Conservation (phyloP, 2,113 vertebrate genomes). For the Sturnus vulgaris region DNA sequence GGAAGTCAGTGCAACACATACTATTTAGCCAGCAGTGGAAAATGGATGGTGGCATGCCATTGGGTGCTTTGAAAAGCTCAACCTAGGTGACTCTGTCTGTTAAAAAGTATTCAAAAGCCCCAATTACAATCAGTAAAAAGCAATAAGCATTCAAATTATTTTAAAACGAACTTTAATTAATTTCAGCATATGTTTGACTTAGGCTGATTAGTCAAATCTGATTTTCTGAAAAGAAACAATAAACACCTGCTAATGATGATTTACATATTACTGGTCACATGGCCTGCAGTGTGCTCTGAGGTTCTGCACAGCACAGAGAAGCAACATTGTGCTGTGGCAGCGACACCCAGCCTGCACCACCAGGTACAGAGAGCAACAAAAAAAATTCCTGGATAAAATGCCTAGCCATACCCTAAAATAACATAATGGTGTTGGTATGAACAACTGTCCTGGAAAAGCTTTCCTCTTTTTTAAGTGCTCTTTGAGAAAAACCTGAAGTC, state of each 20-base stretch:
- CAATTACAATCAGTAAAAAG: constrained; percentile 61
- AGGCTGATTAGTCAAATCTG: constrained; percentile 62
- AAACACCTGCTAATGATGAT: constrained; percentile 68
- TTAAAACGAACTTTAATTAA: constrained; percentile 70
- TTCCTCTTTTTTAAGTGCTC: neutral
- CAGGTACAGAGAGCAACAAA: neutral
- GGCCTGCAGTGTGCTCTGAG: constrained; percentile 20
- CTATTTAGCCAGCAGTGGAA: neutral
- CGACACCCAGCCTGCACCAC: neutral
- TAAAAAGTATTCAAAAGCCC: constrained; percentile 38
- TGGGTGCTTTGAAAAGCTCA: constrained; percentile 13
- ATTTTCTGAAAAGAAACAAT: constrained; percentile 66
- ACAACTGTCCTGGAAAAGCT: neutral
- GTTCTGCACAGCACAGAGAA: neutral
- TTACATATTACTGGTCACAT: constrained; percentile 45
- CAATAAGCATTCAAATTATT: constrained; percentile 63
- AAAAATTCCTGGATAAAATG: neutral
- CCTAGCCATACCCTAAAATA: neutral
- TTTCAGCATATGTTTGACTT: constrained; percentile 68
- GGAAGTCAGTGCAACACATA: neutral
- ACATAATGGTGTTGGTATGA: neutral
- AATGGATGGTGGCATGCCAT: neutral
- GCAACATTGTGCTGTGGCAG: neutral
- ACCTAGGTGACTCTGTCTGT: constrained; percentile 11
- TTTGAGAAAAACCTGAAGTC: neutral